A percentile compares a stretch with the other conserved stretches of the same genome.
phyloP scores from a whole-genome alignment of 2,888 invertebrate genomes.

The Cryptocephalus primarius region DNA sequence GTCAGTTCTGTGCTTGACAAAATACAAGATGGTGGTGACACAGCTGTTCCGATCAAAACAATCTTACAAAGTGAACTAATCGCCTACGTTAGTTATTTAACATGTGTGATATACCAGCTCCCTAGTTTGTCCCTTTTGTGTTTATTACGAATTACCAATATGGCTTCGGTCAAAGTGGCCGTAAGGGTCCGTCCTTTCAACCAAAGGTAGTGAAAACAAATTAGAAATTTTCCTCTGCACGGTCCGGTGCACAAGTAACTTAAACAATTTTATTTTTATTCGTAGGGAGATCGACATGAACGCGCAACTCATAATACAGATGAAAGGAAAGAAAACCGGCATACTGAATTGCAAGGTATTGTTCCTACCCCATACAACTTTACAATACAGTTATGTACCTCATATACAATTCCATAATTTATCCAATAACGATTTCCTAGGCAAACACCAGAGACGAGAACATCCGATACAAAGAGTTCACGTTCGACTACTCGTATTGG shows the following conservation, averaged over 20 bases:
- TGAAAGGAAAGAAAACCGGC: conserved; percentile 74
- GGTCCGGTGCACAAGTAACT: conserved; percentile 23
- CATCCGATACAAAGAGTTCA: conserved; percentile 66
- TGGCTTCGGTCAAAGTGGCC: conserved; percentile 89
- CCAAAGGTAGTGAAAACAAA: conserved; percentile 51
- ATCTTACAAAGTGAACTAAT: too few relatives aligned
- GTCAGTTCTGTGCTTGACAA: too few relatives aligned
- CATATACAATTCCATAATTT: too few relatives aligned
- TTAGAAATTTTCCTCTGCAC: conserved; percentile 19
- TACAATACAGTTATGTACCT: too few relatives aligned
- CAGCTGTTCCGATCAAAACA: too few relatives aligned
- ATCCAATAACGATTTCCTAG: conserved; percentile 14
- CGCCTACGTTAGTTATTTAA: too few relatives aligned
- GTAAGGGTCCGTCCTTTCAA: conserved; percentile 85
- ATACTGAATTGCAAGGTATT: conserved; percentile 68
- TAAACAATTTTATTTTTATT: neutral
- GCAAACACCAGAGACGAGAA: conserved; percentile 34
- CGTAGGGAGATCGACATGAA: conserved; percentile 73
- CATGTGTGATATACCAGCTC: too few relatives aligned
- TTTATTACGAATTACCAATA: conserved; percentile 24
- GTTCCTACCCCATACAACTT: too few relatives aligned
- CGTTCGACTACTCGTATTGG: conserved; percentile 85
- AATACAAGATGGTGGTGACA: too few relatives aligned
- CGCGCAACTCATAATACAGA: conserved; percentile 72
- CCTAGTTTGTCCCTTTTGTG: too few relatives aligned